Evolutionary conservation across 2,113 vertebrate genomes (phyloP).

Genomic region (Tupaia tana): DNA sequence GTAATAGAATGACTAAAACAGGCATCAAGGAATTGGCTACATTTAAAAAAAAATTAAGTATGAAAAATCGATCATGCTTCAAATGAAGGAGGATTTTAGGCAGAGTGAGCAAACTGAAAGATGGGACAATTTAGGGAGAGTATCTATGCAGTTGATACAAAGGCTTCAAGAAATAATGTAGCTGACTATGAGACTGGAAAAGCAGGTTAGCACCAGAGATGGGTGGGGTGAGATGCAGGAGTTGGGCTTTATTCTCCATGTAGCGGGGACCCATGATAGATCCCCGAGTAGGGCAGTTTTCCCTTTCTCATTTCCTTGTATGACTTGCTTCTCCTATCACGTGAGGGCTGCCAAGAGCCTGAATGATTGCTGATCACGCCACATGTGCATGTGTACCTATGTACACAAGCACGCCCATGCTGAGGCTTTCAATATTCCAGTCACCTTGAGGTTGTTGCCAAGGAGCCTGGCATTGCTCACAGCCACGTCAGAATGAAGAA

Average conservation of each 20-base stretch:
- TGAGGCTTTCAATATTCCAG: slow-evolving; percentile 80
- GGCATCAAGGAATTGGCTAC: not conserved
- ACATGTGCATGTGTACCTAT: fast-evolving
- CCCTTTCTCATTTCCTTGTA: slow-evolving; percentile 1
- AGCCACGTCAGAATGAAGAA: slow-evolving; percentile 87
- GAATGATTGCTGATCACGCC: slow-evolving; percentile 53
- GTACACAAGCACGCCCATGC: not conserved
- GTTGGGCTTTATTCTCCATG: not conserved
- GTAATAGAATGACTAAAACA: not conserved
- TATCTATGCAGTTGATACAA: not conserved
- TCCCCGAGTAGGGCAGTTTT: not conserved
- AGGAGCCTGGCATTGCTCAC: slow-evolving; percentile 81
- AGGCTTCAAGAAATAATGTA: not conserved
- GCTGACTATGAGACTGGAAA: not conserved
- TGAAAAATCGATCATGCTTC: not conserved
- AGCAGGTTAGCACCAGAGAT: no score
- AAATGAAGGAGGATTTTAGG: not conserved
- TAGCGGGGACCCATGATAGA: not conserved
- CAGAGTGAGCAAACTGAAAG: not conserved
- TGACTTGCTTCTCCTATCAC: not conserved
- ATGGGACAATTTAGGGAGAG: not conserved
- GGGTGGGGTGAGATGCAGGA: not conserved
- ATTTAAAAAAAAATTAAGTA: not conserved
- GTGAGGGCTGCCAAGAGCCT: not conserved
- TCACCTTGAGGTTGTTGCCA: slow-evolving; percentile 80